phyloP scores from a whole-genome alignment of 1,140 invertebrate species.

The Apis dorsata region DNA sequence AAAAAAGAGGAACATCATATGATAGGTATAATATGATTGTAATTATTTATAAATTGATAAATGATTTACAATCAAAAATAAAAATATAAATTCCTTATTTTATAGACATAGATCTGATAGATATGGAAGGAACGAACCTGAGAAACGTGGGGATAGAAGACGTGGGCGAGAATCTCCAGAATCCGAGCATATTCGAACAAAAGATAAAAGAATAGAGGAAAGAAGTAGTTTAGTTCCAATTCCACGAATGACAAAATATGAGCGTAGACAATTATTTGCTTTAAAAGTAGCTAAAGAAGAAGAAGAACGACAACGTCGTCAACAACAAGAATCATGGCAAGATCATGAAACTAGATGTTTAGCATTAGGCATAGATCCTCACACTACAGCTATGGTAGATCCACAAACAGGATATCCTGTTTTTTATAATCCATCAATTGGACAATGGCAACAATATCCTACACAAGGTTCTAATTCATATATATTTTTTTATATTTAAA shows the following conservation, averaged over 20 bases:
- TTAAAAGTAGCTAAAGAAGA: conserved; percentile 87
- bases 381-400: conserved; percentile 81
- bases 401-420: conserved; percentile 81
- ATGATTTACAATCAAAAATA: conserved; percentile 16
- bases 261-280: conserved; percentile 88
- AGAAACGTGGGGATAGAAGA: conserved; percentile 74
- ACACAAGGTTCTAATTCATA: conserved; percentile 69
- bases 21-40: conserved; percentile 72
- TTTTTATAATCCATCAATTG: conserved; percentile 82
- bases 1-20: conserved; percentile 75
- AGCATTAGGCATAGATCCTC: conserved; percentile 82
- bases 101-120: conserved; percentile 71
- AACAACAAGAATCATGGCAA: conserved; percentile 83
- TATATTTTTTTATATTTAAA: not conserved
- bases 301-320: conserved; percentile 82
- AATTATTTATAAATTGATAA: not conserved
- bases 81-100: conserved; percentile 26
- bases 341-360: conserved; percentile 84
- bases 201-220: conserved; percentile 76
- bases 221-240: conserved; percentile 73
- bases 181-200: conserved; percentile 68
- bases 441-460: conserved; percentile 83
- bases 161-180: conserved; percentile 78
- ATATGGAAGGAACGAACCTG: conserved; percentile 69
- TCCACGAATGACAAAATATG: conserved; percentile 84